Percentiles rank a stretch among this genome's conserved stretches.
phyloP scores from a whole-genome alignment of 2,797 vertebrate genomes.

The Sebastes nivosus region DNA sequence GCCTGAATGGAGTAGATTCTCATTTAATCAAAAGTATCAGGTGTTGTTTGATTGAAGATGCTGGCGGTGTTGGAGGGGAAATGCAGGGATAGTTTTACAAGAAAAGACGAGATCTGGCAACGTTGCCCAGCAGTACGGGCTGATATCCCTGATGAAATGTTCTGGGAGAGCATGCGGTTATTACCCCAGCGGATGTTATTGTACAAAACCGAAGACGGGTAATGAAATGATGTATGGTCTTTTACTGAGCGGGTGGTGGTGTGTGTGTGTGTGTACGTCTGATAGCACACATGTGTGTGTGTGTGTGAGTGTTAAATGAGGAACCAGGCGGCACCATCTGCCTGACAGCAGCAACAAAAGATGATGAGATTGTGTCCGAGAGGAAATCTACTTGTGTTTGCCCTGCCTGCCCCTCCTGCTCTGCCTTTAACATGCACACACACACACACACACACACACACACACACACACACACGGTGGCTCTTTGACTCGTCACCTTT shows the following conservation, averaged over 20 bases:
- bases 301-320: constrained; percentile 66
- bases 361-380: constrained; percentile 80
- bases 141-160: constrained; percentile 76
- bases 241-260: constrained; percentile 48
- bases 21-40: constrained; percentile 71
- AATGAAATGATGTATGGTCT: constrained; percentile 80
- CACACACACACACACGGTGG: constrained; percentile 25
- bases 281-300: not conserved
- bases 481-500: constrained; percentile 45
- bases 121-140: constrained; percentile 39
- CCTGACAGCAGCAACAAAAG: constrained; percentile 79
- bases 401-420: constrained; percentile 37
- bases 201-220: constrained; percentile 68
- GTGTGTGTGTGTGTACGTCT: constrained; percentile 41
- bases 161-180: constrained; percentile 68
- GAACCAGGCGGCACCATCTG: constrained; percentile 68
- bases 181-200: constrained; percentile 75
- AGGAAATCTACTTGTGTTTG: constrained; percentile 80
- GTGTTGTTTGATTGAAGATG: constrained; percentile 58
- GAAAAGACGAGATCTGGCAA: constrained; percentile 53
- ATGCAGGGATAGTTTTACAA: constrained; percentile 68
- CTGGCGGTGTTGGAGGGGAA: constrained; percentile 38
- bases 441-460: constrained; percentile 22
- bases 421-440: constrained; percentile 32
- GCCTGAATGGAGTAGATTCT: constrained; percentile 28